Evolutionary conservation across 2,797 vertebrate species (phyloP), one percentile per base, ranked within the genome.

Genomic region (Scleropages formosus): DNA sequence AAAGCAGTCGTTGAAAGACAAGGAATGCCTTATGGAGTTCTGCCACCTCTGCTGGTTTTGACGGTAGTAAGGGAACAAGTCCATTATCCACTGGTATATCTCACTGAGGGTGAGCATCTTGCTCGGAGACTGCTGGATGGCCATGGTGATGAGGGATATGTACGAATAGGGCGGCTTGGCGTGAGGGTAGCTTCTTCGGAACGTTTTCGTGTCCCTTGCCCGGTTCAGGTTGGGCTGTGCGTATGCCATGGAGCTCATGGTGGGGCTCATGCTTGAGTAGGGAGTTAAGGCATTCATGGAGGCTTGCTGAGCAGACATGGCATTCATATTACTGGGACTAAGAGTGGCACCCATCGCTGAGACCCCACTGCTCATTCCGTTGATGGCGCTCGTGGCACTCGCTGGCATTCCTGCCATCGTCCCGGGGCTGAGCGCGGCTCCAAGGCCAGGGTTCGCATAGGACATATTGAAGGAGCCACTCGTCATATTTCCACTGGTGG

Each of bases 61-160:
- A 0, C 97, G 91, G 87, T 98, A 98, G 71, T 91, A 98, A 0
- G 96, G 97, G 79, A 98, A 98, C 49, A 98, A 92, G 89, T 98
- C 97, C 96, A 98, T 98, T 92, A 98, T 98, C 96, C 96, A 98
- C 86, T 98, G 96, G 88, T 98, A 98, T 89, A 99, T 99, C 88
- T 99, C 96, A 6, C 95, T 97, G 18, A 98, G 92, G 0, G 97
- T 98, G 77, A 98, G 91, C 97, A 98, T 98, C 88, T 98, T 98
- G 88, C 90, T 95, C 75, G 96, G 95, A 0, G 97, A 90, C 89
- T 98, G 96, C 87, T 98, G 97, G 82, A 98, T 98, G 51, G 97
- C 97, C 97, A 98, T 98, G 74, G 96, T 98, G 85, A 98, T 98
- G 62, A 98, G 94, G 0, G 97, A 98, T 83, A 98, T 98, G 90